These are phyloP conservation scores for Phrynocephalus guinanensis DNA, from an alignment of 2,797 vertebrate genomes.

Conservation along the genomic window DNA sequence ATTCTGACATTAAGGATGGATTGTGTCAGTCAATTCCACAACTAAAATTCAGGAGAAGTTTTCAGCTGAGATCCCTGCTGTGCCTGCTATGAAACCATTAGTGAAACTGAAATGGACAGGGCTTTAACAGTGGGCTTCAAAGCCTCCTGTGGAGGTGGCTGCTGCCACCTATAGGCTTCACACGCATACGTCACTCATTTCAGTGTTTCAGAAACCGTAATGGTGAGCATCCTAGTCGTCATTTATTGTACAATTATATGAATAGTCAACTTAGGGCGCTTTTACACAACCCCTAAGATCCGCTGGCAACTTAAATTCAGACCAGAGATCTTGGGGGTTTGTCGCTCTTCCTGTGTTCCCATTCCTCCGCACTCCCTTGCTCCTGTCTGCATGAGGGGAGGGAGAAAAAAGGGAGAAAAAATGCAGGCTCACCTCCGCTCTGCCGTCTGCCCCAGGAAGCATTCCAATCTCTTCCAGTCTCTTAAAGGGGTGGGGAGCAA, in stretches of 20 bases:
- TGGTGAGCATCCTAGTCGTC: background rate
- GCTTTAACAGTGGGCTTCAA: background rate
- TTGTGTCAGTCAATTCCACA: conserved; percentile 13
- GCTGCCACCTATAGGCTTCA: conserved; percentile 39
- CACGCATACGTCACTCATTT: background rate
- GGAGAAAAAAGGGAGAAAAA: too few relatives aligned
- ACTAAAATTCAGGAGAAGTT: conserved; percentile 15
- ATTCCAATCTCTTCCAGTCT: too few relatives aligned
- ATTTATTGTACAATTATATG: background rate
- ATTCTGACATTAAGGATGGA: conserved; percentile 22
- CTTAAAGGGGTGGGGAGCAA: too few relatives aligned
- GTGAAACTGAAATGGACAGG: conserved; percentile 9
- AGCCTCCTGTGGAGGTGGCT: conserved; percentile 17
- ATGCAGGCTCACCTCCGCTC: too few relatives aligned
- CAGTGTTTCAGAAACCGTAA: background rate
- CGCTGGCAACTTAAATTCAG: too few relatives aligned
- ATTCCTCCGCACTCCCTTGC: too few relatives aligned
- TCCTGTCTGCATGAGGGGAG: too few relatives aligned
- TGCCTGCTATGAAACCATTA: background rate
- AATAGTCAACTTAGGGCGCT: too few relatives aligned
- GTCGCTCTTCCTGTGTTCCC: too few relatives aligned
- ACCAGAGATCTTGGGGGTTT: too few relatives aligned
- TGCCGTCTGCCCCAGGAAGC: too few relatives aligned
- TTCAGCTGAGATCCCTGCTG: background rate
- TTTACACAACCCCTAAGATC: too few relatives aligned